Percentiles rank a stretch among this genome's conserved stretches.
These are phyloP conservation scores for Drosophila birchii DNA, from an alignment of 2,888 invertebrate species.

Conservation along the genomic window DNA sequence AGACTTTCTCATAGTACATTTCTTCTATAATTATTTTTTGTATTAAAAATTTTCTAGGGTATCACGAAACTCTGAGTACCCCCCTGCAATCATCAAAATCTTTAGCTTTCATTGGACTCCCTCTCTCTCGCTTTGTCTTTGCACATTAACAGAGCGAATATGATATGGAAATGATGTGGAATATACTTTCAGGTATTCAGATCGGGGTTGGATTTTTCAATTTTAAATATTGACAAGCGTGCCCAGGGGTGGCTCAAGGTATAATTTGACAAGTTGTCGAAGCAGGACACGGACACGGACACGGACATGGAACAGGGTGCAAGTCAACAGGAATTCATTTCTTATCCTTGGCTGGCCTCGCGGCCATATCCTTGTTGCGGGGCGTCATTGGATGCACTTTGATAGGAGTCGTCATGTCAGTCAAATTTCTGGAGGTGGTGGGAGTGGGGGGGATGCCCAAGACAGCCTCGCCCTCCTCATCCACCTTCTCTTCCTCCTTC, in stretches of 20 bases:
- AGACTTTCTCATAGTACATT: not conserved
- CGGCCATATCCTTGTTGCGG: conserved; percentile 54
- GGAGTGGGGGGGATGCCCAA: not conserved
- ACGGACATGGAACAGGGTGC: conserved; percentile 39
- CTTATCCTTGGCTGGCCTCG: conserved; percentile 24
- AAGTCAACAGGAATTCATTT: conserved; percentile 56
- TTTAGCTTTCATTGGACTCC: conserved; percentile 64
- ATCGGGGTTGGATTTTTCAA: conserved; percentile 48
- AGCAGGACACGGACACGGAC: conserved; percentile 55
- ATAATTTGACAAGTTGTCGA: conserved; percentile 78
- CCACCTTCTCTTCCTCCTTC: conserved; percentile 33
- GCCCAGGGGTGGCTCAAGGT: conserved; percentile 60
- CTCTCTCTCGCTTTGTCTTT: conserved; percentile 32
- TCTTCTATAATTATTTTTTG: not conserved
- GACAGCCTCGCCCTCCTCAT: conserved; percentile 4
- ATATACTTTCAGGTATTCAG: conserved; percentile 37
- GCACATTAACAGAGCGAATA: conserved; percentile 67
- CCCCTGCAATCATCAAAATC: not conserved
- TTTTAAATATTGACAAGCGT: conserved; percentile 54
- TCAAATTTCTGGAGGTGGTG: conserved; percentile 23
- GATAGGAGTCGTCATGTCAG: conserved; percentile 53
- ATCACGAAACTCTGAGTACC: not conserved
- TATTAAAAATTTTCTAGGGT: not conserved
- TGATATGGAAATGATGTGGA: conserved; percentile 78
- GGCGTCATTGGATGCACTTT: conserved; percentile 74